Evolutionary conservation across 2,888 invertebrate genomes (phyloP).

Genomic region (Halocaridina rubra): DNA sequence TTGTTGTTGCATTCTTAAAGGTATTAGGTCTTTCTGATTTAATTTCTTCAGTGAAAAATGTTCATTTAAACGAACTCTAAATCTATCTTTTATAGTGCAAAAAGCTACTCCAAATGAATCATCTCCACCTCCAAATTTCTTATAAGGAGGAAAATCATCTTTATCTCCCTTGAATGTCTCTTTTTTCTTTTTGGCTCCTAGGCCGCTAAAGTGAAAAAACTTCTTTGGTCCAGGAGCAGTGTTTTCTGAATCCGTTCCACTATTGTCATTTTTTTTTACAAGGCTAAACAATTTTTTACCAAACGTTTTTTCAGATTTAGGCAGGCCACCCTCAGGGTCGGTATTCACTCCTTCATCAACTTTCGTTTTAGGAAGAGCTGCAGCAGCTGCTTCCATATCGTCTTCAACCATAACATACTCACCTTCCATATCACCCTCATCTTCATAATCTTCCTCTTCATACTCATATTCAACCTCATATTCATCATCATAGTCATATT

Average conservation of each 20-base stretch:
- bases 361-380: background rate
- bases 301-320: background rate
- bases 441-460: slow-evolving; percentile 41
- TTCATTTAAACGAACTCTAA: background rate
- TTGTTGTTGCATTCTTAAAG: background rate
- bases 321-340: background rate
- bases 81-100: background rate
- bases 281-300: slow-evolving; percentile 36
- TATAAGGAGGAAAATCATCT: background rate
- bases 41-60: background rate
- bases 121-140: slow-evolving; percentile 18
- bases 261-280: slow-evolving; percentile 24
- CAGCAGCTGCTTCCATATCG: slow-evolving; percentile 4
- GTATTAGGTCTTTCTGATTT: background rate
- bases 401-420: slow-evolving; percentile 54
- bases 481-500: slow-evolving; percentile 55
- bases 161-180: slow-evolving; percentile 35
- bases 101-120: slow-evolving; percentile 14
- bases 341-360: slow-evolving; percentile 50
- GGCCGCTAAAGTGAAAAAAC: slow-evolving; percentile 63
- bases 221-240: slow-evolving; percentile 38
- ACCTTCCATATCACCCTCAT: slow-evolving; percentile 55
- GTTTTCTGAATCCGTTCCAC: slow-evolving; percentile 19
- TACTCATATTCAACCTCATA: slow-evolving; percentile 48
- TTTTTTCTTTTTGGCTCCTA: slow-evolving; percentile 62